These are phyloP conservation scores for Diabrotica virgifera DNA, from an alignment of 1,140 invertebrate species.

Conservation along the genomic window DNA sequence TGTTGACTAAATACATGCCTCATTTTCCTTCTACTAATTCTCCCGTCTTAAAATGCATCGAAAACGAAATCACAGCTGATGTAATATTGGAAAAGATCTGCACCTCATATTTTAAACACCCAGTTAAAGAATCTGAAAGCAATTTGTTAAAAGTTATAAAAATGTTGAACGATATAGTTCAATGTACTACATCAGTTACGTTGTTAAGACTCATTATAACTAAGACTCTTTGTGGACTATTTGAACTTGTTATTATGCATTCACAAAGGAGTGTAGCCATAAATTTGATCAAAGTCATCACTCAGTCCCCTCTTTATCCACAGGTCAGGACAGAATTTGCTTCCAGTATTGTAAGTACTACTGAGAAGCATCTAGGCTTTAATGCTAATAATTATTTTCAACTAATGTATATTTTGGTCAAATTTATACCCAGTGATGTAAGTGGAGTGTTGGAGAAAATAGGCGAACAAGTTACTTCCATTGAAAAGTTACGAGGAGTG, in stretches of 20 bases:
- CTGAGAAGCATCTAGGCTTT: constrained; percentile 42
- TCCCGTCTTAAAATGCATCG: constrained; percentile 34
- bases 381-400: constrained; percentile 43
- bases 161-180: constrained; percentile 34
- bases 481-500: constrained; percentile 42
- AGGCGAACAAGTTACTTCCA: constrained; percentile 33
- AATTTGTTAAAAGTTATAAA: constrained; percentile 40
- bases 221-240: constrained; percentile 37
- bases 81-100: constrained; percentile 40
- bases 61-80: constrained; percentile 22
- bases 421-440: constrained; percentile 36
- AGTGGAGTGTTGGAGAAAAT: constrained; percentile 30
- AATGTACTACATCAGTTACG: constrained; percentile 25
- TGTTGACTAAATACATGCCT: constrained; percentile 41
- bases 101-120: constrained; percentile 35
- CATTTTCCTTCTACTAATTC: constrained; percentile 38
- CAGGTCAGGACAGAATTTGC: constrained; percentile 30
- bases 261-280: constrained; percentile 35
- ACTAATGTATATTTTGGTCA: constrained; percentile 35
- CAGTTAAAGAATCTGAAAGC: constrained; percentile 33
- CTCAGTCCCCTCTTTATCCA: constrained; percentile 27
- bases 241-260: constrained; percentile 41
- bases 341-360: constrained; percentile 26
- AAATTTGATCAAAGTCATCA: constrained; percentile 31
- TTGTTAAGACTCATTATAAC: constrained; percentile 29